Evolutionary conservation across 1,140 invertebrate species (phyloP).

Genomic region (Heliconius hewitsoni): DNA sequence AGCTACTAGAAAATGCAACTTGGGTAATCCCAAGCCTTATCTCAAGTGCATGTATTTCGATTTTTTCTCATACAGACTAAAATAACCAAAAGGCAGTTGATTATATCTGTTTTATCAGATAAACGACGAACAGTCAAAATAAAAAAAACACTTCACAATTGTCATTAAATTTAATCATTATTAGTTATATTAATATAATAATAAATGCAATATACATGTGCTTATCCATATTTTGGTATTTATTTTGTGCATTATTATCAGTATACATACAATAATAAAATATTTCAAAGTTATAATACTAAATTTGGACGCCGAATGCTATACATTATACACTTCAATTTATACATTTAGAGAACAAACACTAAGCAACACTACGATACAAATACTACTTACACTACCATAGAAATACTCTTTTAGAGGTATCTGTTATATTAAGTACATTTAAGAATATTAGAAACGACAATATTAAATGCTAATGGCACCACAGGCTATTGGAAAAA

Average conservation of each 20-base stretch:
- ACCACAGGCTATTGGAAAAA: slow-evolving; percentile 10
- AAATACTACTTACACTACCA: not conserved
- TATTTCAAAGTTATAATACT: not conserved
- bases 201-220: slow-evolving; percentile 17
- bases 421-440: not conserved
- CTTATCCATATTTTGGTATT: slow-evolving; percentile 26
- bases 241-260: slow-evolving; percentile 21
- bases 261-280: slow-evolving; percentile 7
- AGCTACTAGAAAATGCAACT: no score
- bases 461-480: not conserved
- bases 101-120: no score
- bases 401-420: slow-evolving; percentile 12
- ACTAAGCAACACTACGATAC: not conserved
- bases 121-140: no score
- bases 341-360: slow-evolving; percentile 5
- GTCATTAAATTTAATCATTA: slow-evolving; percentile 31
- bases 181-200: slow-evolving; percentile 22
- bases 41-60: no score
- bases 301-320: not conserved
- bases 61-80: no score
- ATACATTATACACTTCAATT: slow-evolving; percentile 12
- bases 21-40: no score
- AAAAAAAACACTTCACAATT: not conserved
- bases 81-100: no score
- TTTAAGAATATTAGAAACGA: not conserved